Evolutionary conservation across 2,797 vertebrate species (phyloP).

Genomic region (Caiman crocodilus): DNA sequence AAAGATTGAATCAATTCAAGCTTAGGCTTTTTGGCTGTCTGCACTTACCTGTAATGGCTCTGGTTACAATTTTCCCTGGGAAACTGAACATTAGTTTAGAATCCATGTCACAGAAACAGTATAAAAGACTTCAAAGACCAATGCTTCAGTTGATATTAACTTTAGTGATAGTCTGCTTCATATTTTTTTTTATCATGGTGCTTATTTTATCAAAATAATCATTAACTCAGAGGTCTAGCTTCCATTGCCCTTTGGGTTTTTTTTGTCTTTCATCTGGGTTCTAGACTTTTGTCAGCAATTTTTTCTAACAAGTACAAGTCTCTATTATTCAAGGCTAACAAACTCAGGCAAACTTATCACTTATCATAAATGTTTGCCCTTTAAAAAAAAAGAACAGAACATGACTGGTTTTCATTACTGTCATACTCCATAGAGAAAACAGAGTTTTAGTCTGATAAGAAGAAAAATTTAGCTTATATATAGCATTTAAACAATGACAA

Average conservation of each 20-base stretch:
- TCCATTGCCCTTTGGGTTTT: neutral
- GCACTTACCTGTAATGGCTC: neutral
- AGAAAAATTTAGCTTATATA: conserved; percentile 51
- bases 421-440: conserved; percentile 74
- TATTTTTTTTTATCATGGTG: conserved; percentile 2
- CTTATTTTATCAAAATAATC: conserved; percentile 38
- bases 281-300: conserved; percentile 40
- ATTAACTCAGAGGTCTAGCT: conserved; percentile 33
- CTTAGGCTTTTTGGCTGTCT: no score
- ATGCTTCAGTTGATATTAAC: neutral
- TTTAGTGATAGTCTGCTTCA: neutral
- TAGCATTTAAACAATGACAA: conserved; percentile 78
- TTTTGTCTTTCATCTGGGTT: conserved; percentile 53
- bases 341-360: conserved; percentile 65
- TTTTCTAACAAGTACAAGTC: conserved; percentile 64
- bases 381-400: conserved; percentile 71
- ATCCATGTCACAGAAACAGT: conserved; percentile 6
- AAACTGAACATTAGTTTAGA: neutral
- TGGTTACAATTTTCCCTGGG: neutral
- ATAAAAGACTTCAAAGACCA: neutral
- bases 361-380: conserved; percentile 73
- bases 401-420: conserved; percentile 79
- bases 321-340: conserved; percentile 55
- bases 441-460: conserved; percentile 68
- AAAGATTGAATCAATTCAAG: no score